Evolutionary conservation across 2,888 invertebrate species (phyloP).

Genomic region (Panzeria rudis): DNA sequence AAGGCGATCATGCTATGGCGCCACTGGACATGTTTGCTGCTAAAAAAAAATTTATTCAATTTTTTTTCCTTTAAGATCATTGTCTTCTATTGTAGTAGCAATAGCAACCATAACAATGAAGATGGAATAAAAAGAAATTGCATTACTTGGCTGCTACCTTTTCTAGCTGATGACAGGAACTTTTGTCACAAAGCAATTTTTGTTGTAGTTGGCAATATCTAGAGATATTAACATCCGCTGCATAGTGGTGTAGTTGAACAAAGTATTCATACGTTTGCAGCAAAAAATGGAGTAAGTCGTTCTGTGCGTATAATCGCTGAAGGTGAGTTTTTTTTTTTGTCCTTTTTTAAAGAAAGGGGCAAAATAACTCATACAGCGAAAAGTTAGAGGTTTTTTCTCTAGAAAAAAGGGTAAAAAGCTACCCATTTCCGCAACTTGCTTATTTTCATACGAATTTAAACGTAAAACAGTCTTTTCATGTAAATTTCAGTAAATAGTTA

Average conservation of each 20-base stretch:
- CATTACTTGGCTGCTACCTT: conserved; percentile 15
- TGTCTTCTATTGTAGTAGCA: conserved; percentile 7
- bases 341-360: too few species aligned
- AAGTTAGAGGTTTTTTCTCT: too few species aligned
- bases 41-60: conserved; percentile 13
- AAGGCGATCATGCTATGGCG: conserved; percentile 53
- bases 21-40: conserved; percentile 61
- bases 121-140: conserved; percentile 8
- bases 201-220: conserved; percentile 6
- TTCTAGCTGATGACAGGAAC: conserved; percentile 37
- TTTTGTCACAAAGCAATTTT: conserved; percentile 47
- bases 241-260: conserved; percentile 4
- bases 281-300: too few species aligned
- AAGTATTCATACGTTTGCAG: neutral
- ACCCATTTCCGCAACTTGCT: too few species aligned
- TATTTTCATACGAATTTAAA: too few species aligned
- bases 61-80: conserved; percentile 32
- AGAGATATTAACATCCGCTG: conserved; percentile 17
- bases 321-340: too few species aligned
- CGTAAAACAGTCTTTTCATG: too few species aligned
- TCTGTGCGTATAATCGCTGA: too few species aligned
- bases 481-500: too few species aligned
- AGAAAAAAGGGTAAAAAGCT: too few species aligned
- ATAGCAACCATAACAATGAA: conserved; percentile 19
- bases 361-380: too few species aligned